Percentiles rank a stretch among this genome's conserved stretches.
These are phyloP conservation scores for Xanthia togata DNA, from an alignment of 2,888 invertebrate species.

Conservation along the genomic window DNA sequence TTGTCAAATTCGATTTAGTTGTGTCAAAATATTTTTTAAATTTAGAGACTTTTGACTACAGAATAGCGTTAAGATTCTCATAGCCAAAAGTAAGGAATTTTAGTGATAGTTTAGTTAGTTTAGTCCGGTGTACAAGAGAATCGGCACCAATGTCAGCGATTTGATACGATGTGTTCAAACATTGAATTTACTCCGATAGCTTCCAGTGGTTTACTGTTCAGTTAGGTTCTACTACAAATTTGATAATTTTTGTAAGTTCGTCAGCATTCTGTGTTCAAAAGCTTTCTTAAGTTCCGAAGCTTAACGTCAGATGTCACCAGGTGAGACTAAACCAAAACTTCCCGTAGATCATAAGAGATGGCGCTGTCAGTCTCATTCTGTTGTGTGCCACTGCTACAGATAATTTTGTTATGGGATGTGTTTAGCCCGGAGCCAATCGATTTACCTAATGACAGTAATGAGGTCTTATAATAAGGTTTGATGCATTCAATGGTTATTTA, in stretches of 20 bases:
- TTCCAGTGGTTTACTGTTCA: background rate
- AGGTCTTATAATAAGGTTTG: constrained; percentile 21
- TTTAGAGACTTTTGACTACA: no score
- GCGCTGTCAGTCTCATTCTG: constrained; percentile 71
- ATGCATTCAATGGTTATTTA: constrained; percentile 19
- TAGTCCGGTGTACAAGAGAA: no score
- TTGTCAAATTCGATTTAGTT: no score
- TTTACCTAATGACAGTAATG: constrained; percentile 41
- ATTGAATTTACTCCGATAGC: background rate
- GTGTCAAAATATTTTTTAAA: no score
- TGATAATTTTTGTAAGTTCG: constrained; percentile 15
- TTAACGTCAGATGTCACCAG: constrained; percentile 76
- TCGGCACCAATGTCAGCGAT: no score
- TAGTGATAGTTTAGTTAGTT: no score
- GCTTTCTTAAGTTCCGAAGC: constrained; percentile 63
- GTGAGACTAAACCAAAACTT: constrained; percentile 46
- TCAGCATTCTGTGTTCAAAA: constrained; percentile 1
- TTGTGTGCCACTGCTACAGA: background rate
- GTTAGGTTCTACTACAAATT: background rate
- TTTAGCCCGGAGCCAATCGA: constrained; percentile 36
- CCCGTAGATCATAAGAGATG: constrained; percentile 72
- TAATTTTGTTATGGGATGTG: constrained; percentile 18
- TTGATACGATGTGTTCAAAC: background rate
- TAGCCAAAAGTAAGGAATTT: no score
- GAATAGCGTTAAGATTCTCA: no score